Percentiles rank a stretch among this genome's conserved stretches.
Conservation (phyloP, 2,797 vertebrate species). For the Pristis pectinata region DNA sequence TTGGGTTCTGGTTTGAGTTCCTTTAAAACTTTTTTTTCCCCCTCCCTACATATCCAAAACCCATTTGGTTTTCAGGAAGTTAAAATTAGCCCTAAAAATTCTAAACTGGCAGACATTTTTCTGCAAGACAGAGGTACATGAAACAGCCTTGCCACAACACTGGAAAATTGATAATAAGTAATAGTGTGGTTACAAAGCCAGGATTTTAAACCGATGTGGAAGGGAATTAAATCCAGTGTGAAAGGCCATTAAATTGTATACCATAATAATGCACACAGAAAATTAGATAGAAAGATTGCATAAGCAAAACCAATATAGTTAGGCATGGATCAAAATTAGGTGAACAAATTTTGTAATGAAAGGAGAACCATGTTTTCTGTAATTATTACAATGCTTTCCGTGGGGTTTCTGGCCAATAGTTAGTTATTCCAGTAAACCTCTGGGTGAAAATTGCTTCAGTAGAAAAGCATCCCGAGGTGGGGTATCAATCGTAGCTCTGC, state of each 20-base stretch:
- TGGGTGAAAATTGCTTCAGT: too few relatives aligned
- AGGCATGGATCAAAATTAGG: neutral
- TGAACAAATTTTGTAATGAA: neutral
- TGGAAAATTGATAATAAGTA: neutral
- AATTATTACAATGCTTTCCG: neutral
- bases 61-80: too few relatives aligned
- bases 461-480: too few relatives aligned
- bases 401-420: too few relatives aligned
- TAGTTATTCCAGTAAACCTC: too few relatives aligned
- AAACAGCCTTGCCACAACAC: neutral
- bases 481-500: too few relatives aligned
- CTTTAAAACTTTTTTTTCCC: too few relatives aligned
- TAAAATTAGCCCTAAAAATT: neutral
- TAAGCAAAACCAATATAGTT: neutral
- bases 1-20: neutral
- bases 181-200: neutral
- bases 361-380: neutral
- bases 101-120: neutral
- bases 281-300: neutral
- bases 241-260: neutral
- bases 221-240: neutral
- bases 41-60: too few relatives aligned
- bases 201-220: neutral
- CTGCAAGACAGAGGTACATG: neutral
- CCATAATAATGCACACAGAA: neutral